Evolutionary conservation across 2,113 vertebrate species (phyloP).

Genomic region (Bolborhynchus lineola): DNA sequence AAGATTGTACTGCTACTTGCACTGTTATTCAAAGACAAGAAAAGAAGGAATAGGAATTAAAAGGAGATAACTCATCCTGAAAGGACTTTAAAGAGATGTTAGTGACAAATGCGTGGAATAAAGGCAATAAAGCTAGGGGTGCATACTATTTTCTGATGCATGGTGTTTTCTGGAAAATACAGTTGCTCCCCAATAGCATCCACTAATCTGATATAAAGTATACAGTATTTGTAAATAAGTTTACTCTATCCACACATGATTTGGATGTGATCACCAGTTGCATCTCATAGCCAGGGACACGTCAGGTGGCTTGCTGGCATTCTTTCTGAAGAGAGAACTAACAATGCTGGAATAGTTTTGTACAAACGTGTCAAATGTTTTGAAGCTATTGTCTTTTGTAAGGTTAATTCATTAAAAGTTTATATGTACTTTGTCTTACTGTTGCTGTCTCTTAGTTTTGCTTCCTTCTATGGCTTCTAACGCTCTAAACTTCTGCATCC

Average conservation of each 20-base stretch:
- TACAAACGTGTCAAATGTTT: slow-evolving; percentile 91
- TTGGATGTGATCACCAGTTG: slow-evolving; percentile 76
- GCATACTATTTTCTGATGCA: slow-evolving; percentile 76
- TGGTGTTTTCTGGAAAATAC: slow-evolving; percentile 74
- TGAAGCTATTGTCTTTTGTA: slow-evolving; percentile 89
- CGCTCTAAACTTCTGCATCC: neutral
- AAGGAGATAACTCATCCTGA: neutral
- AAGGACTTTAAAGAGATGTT: neutral
- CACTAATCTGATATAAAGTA: slow-evolving; percentile 68
- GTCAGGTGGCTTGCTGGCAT: slow-evolving; percentile 47
- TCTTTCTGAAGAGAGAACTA: slow-evolving; percentile 68
- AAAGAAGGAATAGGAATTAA: slow-evolving; percentile 21
- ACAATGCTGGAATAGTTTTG: slow-evolving; percentile 84
- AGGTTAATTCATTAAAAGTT: slow-evolving; percentile 91
- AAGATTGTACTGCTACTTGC: slow-evolving; percentile 62
- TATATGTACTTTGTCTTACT: slow-evolving; percentile 87
- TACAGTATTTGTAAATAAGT: slow-evolving; percentile 78
- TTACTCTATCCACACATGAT: slow-evolving; percentile 72
- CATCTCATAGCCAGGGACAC: slow-evolving; percentile 69
- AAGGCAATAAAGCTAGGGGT: slow-evolving; percentile 81
- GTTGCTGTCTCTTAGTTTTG: slow-evolving; percentile 50
- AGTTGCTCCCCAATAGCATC: slow-evolving; percentile 71
- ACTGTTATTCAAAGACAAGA: slow-evolving; percentile 59
- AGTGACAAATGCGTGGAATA: slow-evolving; percentile 29
- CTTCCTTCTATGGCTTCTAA: slow-evolving; percentile 25